Evolutionary conservation across 2,113 vertebrate genomes (phyloP).

Genomic region (Sylvicapra grimmia): DNA sequence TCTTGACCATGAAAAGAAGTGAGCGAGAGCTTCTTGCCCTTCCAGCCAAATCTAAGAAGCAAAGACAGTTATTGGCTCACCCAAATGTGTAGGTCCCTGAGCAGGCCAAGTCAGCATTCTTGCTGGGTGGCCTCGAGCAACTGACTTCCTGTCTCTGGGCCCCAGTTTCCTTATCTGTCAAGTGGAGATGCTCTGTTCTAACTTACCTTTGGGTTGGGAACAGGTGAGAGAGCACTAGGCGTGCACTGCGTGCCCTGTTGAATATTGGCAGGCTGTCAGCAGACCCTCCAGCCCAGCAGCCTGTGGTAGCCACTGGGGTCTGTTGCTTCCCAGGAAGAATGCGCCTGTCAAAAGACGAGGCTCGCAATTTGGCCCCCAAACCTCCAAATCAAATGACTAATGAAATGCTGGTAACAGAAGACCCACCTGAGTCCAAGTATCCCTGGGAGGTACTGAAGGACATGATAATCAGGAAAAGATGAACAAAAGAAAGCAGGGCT

Average conservation of each 20-base stretch:
- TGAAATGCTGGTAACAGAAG: neutral
- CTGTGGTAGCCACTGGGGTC: neutral
- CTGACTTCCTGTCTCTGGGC: neutral
- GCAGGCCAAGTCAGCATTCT: neutral
- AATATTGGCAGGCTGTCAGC: neutral
- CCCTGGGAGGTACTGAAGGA: neutral
- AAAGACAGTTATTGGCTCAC: neutral
- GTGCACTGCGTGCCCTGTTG: accelerated
- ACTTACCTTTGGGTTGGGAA: neutral
- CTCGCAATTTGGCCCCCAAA: neutral
- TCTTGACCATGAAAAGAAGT: neutral
- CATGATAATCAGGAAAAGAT: neutral
- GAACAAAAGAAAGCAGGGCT: neutral
- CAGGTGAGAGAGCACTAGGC: too few species aligned
- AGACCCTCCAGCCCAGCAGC: neutral
- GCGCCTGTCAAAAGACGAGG: neutral
- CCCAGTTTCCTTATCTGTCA: neutral
- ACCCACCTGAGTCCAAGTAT: neutral
- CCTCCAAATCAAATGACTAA: neutral
- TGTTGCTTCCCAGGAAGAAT: neutral
- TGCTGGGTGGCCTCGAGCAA: neutral
- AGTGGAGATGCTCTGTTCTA: neutral
- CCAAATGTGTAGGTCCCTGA: neutral
- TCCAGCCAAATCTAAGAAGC: neutral
- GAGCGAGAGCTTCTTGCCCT: neutral